phyloP scores from a whole-genome alignment of 2,888 invertebrate genomes.

The Oithona nana region DNA sequence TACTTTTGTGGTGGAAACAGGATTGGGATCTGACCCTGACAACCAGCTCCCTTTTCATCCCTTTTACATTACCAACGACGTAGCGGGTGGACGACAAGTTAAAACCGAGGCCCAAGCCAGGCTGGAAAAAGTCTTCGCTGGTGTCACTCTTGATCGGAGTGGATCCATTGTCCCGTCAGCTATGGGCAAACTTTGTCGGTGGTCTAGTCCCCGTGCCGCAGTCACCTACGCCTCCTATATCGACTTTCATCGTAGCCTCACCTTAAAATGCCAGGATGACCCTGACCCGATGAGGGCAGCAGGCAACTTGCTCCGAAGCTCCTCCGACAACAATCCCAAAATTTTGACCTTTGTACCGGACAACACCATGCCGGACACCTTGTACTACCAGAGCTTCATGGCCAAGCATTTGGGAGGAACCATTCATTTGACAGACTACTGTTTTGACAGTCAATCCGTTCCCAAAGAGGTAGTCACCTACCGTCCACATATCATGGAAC shows the following conservation, averaged over 20 bases:
- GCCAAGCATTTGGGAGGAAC: background rate
- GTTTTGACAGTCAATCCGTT: background rate
- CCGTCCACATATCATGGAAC: background rate
- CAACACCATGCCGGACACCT: background rate
- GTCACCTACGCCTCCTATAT: conserved; percentile 21
- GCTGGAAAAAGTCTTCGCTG: conserved; percentile 1
- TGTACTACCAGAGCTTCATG: background rate
- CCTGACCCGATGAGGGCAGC: background rate
- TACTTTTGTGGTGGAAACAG: conserved; percentile 2
- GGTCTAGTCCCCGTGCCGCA: background rate
- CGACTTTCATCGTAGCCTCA: background rate
- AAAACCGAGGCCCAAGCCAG: background rate
- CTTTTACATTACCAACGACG: background rate
- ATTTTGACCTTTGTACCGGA: background rate
- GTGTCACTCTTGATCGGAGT: background rate
- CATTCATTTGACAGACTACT: background rate
- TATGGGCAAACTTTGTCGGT: conserved; percentile 2
- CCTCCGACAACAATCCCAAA: background rate
- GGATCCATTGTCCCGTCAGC: background rate
- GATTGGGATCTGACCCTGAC: background rate
- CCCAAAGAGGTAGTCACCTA: background rate
- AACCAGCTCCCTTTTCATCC: background rate
- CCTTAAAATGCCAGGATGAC: background rate
- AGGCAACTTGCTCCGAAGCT: conserved; percentile 17
- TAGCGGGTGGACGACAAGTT: background rate